Base-by-base conservation (phyloP, 2,797 vertebrate species). In the Miichthys miiuy region DNA sequence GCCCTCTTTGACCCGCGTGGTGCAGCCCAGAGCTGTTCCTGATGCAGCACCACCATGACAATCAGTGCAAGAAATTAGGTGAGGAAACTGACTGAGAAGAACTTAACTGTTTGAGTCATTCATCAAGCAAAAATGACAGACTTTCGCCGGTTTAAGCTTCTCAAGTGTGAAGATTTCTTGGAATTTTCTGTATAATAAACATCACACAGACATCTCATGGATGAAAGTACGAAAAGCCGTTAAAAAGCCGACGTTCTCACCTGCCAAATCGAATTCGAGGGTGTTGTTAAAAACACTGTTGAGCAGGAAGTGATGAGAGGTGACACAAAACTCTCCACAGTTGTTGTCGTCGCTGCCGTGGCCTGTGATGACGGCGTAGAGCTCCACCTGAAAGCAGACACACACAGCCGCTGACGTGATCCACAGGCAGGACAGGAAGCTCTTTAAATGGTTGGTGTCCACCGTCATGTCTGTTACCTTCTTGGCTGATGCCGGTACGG, bases 241-340 rank as follows among this genome's bases (percentile, higher is more conserved):
- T 14, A n/a, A 51, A 20, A 42, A 54, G 5, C 0, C 5, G 23
- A 0, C 55, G 34, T 48, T 25, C 47, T 91, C 75, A 95, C 96
- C 96, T 80, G 96, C 95, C 2, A 94, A 82, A 41, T 95, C 86
- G 25, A 96, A 96, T 0, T 61, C 20, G 2, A 58, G 94, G 0
- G 89, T 92, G 91, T 96, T 95, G 90, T 95, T 96, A 30, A 86
- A 71, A 13, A 75, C 48, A 0, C 9, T 27, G 41, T 96, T 96
- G 81, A 96, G 72, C 42, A 95, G 50, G 80, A 96, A 96, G 88
- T 95, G 88, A 57, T 96, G 96, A 1, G 95, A 96, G 0, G 95
- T 96, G 84, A 96, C 92, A 6, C 96, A 96, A 30, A 96, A 96
- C 44, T 96, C 96, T 1, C 93, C 94, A 0, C 96, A 96, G 47